A percentile compares a stretch with the other conserved stretches of the same genome.
Conservation (phyloP, 2,888 invertebrate genomes). For the Trichopria drosophilae region DNA sequence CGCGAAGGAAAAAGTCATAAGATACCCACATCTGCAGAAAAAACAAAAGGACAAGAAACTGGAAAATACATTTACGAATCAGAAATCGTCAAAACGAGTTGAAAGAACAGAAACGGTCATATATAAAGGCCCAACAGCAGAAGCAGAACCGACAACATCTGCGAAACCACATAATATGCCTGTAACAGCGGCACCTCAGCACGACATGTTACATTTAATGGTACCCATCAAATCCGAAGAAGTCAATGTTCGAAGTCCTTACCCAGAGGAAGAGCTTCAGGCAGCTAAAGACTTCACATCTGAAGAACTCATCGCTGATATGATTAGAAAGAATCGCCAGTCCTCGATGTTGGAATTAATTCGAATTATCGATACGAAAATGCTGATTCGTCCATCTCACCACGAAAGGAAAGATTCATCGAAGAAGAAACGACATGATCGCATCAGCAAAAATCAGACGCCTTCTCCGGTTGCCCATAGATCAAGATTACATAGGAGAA, state of each 20-base stretch:
- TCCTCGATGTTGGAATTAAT: slow-evolving; percentile 52
- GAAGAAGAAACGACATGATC: slow-evolving; percentile 21
- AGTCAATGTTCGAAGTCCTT: slow-evolving; percentile 41
- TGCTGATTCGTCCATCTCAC: slow-evolving; percentile 45
- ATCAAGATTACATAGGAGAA: too few species aligned
- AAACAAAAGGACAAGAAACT: slow-evolving; percentile 10
- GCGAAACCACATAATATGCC: too few species aligned
- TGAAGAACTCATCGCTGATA: slow-evolving; percentile 30
- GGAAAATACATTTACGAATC: too few species aligned
- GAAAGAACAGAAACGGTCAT: slow-evolving; percentile 49
- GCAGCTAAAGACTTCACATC: slow-evolving; percentile 1
- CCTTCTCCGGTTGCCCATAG: slow-evolving; percentile 35
- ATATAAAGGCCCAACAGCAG: slow-evolving; percentile 45
- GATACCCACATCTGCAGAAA: background rate
- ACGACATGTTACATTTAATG: too few species aligned
- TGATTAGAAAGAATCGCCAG: slow-evolving; percentile 42
- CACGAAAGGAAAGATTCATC: slow-evolving; percentile 36
- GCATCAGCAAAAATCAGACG: slow-evolving; percentile 32
- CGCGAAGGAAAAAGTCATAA: slow-evolving; percentile 6
- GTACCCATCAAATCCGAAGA: slow-evolving; percentile 34
- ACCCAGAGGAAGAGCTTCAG: slow-evolving; percentile 26
- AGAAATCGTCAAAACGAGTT: slow-evolving; percentile 38
- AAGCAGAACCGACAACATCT: too few species aligned
- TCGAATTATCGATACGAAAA: slow-evolving; percentile 49
- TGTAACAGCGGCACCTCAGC: too few species aligned